phyloP scores from a whole-genome alignment of 2,888 invertebrate genomes.

The Glyphotaelius pellucidus region DNA sequence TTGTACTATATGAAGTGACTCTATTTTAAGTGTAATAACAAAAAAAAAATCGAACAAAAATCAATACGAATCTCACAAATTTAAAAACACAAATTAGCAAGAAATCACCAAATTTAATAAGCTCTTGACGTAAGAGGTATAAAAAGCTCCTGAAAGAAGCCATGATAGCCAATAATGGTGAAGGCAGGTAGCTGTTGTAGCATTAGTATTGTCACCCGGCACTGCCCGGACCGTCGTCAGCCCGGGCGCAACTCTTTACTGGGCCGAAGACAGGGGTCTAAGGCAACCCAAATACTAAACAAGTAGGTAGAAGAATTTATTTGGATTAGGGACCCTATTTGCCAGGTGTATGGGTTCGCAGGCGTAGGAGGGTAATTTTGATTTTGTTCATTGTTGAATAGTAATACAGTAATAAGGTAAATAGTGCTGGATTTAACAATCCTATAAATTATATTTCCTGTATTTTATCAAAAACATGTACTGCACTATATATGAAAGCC shows the following conservation, averaged over 20 bases:
- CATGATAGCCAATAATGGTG: neutral
- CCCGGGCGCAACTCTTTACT: slow-evolving; percentile 28
- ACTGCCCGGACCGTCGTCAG: slow-evolving; percentile 43
- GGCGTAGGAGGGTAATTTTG: neutral
- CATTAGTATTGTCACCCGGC: slow-evolving; percentile 12
- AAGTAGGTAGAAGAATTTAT: neutral
- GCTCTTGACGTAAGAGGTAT: neutral
- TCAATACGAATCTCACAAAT: no score
- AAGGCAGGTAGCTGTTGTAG: slow-evolving; percentile 29
- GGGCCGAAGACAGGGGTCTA: neutral
- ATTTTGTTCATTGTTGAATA: neutral
- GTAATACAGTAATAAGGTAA: neutral
- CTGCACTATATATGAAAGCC: no score
- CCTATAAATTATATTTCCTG: no score
- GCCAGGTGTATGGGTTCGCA: slow-evolving; percentile 33
- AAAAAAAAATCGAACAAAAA: no score
- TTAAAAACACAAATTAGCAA: neutral
- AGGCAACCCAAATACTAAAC: neutral
- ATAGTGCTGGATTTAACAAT: neutral
- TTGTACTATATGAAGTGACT: no score
- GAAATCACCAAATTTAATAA: neutral
- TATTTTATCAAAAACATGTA: no score
- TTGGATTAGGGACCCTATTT: neutral
- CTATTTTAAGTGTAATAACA: no score
- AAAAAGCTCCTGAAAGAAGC: neutral